Evolutionary conservation across 2,888 invertebrate genomes (phyloP), one percentile per base, ranked within the genome.

Genomic region (Geophilus truncorum): DNA sequence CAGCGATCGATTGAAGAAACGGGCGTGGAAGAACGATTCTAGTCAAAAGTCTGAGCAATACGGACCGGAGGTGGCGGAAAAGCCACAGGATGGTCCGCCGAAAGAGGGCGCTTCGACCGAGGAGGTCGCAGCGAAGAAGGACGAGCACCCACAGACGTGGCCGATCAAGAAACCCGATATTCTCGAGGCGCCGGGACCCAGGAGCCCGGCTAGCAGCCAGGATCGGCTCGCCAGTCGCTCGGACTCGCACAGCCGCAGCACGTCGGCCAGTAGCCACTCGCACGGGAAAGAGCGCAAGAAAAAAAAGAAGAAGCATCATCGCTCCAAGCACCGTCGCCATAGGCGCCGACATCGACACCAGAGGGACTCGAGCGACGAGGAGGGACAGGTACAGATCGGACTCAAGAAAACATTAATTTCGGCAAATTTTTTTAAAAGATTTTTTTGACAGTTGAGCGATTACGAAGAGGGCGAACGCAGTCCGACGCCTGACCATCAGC

Each of bases 261-360:
- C 34, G 25, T 76, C 80, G 15, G 40, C 75, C 12, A 75, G 75
- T 18, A 75, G 75, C 23, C 80, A 28, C 9, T 80, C 80, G 21
- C 70, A 70, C 25, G 32, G 62, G 0, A 80, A 80, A 36, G 80
- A 80, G 2, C 75, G 80, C 5, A 70, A 76, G 10, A 80, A 80
- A 40, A 80, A 80, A 36, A 80, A 80, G 40, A 80, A 80, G 45
- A 80, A 80, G 76, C 80, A 79, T 62, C 79, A 76, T 28, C 80
- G 80, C 6, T 80, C 80, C 3, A 80, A 80, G 25, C 80, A 80
- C 76, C 80, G 76, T 23, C 75, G 80, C 9, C 80, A 76, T 25
- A 70, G 40, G 21, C 32, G 57, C 12, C 80, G 51, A 25, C 30
- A 40, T 23, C 80, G 76, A n/a, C 75, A 45, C 23, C 80, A 76